Percentiles rank a stretch among this genome's conserved stretches.
Conservation (phyloP, 2,888 invertebrate species). For the Caenorhabditis virilis region DNA sequence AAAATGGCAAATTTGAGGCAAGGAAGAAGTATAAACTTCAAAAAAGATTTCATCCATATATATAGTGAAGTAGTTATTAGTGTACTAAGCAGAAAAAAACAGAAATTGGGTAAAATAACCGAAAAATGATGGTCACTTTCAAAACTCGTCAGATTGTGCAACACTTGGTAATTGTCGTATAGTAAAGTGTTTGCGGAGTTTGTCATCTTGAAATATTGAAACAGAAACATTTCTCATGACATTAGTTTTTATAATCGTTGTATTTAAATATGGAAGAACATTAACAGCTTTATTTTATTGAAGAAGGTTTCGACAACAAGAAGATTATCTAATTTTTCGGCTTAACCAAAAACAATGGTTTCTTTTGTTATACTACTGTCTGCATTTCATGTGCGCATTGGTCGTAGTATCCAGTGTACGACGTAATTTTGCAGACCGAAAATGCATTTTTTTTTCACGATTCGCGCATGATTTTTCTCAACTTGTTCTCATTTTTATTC, state of each 20-base stretch:
- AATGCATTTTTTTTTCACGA: background rate
- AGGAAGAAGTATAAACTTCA: too few species aligned
- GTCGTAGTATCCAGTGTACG: too few species aligned
- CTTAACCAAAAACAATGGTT: too few species aligned
- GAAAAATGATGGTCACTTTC: background rate
- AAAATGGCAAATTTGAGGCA: too few species aligned
- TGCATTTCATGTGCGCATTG: too few species aligned
- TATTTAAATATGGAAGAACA: too few species aligned
- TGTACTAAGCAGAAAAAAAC: conserved; percentile 12
- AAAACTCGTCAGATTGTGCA: conserved; percentile 37
- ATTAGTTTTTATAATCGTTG: too few species aligned
- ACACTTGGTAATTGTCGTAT: conserved; percentile 23
- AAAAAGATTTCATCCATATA: conserved; percentile 10
- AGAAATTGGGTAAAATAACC: too few species aligned
- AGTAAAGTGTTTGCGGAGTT: conserved; percentile 14
- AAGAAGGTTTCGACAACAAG: too few species aligned
- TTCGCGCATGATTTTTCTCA: background rate
- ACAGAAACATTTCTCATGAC: background rate
- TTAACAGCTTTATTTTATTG: too few species aligned
- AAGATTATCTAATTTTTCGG: too few species aligned
- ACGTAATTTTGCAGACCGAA: conserved; percentile 1
- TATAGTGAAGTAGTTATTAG: conserved; percentile 1
- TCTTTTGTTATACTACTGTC: background rate
- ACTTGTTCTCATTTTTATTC: background rate
- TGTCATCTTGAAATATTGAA: background rate